A percentile compares a stretch with the other conserved stretches of the same genome.
These are phyloP conservation scores for Drosophila ananassae DNA, from an alignment of 1,140 invertebrate genomes.

Conservation along the genomic window DNA sequence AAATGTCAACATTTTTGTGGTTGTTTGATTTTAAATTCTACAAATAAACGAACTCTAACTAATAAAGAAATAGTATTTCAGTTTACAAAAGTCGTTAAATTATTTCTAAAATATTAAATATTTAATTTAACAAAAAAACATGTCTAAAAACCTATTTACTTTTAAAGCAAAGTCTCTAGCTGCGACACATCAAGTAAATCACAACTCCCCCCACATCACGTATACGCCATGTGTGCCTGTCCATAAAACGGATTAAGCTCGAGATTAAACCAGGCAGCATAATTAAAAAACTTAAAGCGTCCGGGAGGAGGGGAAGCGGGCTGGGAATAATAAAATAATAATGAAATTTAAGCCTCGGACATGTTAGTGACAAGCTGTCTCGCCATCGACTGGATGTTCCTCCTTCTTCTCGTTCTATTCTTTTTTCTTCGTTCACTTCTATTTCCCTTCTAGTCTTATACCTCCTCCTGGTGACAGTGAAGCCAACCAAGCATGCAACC, in stretches of 20 bases:
- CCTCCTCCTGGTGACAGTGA: constrained; percentile 27
- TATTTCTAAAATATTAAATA: too few species aligned
- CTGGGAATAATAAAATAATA: constrained; percentile 5
- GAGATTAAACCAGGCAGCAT: constrained; percentile 22
- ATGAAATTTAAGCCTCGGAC: constrained; percentile 42
- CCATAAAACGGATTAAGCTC: constrained; percentile 39
- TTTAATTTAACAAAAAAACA: too few species aligned
- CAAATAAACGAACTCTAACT: background rate
- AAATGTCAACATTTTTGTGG: background rate
- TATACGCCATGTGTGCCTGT: constrained; percentile 27
- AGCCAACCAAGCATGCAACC: constrained; percentile 27
- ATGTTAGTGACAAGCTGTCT: constrained; percentile 47
- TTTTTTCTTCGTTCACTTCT: background rate
- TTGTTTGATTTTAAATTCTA: background rate
- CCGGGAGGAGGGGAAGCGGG: background rate
- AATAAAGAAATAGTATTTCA: too few species aligned
- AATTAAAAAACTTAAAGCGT: constrained; percentile 51
- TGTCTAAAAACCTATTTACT: too few species aligned
- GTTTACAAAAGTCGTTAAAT: background rate
- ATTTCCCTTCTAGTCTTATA: background rate
- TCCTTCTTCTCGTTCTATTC: background rate
- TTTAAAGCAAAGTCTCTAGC: background rate
- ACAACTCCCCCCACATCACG: constrained; percentile 3
- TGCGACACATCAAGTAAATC: constrained; percentile 7
- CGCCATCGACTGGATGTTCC: constrained; percentile 31